Base-by-base conservation (phyloP, 2,888 invertebrate species). In the Campopleginae sp. region DNA sequence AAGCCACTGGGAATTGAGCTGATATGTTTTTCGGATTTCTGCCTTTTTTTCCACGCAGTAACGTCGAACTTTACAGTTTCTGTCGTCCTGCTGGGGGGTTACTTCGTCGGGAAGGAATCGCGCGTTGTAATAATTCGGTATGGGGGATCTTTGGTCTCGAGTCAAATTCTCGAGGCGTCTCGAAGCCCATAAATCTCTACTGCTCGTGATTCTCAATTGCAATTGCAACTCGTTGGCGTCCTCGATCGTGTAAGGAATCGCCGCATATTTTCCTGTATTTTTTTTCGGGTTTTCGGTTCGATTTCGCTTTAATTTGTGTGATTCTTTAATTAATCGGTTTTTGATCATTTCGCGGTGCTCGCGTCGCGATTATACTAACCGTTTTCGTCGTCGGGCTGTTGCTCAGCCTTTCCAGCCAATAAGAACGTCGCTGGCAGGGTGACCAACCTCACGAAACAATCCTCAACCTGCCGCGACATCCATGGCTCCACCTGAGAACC, bases 391-490 rank as follows among this genome's bases (percentile, higher is more conserved):
- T 46, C 44, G 61, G 27, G n/a, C 42, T 54, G 61, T 19, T 31
- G 42, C 4, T 61, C 68, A 44, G 42, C 48, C 4, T 68, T 74
- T 3, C 58, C 31, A 38, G 72, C 23, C 65, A 58, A 27, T 65
- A 74, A 72, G 12, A 44, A 51, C 44, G 54, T 14, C 14, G 17
- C 23, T 19, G 78, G 78, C 66, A 77, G n/a, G 10, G 72, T 70
- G 4, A 63, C 27, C 17, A 92, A 81, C 89, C 88, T 88, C 86
- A 89, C 82, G 88, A 93, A 91, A 81, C 88, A 88, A 81, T 92
- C 89, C 82, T 93, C 92, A 74, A 93, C 92, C 85, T 92, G 91
- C 68, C 89, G 87, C 23, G 92, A 87, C 91, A 92, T 91, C 93
- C 93, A 93, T 0, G 92, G 91, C 80, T 93, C 92, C 51, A 75